Base-by-base conservation (phyloP, 1,140 invertebrate species). In the Platyscapa corneri region DNA sequence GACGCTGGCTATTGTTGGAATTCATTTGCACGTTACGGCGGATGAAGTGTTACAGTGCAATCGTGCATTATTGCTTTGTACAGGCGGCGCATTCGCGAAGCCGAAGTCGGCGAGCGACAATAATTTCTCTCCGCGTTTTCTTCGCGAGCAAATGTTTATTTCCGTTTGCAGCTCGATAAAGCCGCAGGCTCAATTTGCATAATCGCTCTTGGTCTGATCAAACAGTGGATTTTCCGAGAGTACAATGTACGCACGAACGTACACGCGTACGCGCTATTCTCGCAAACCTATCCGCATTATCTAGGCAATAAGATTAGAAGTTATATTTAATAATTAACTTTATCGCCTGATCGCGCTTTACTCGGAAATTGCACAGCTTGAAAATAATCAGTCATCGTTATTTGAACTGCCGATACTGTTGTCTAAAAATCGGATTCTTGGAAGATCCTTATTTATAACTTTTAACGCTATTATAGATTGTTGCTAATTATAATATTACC, bases 301-400 rank as follows among this genome's bases (percentile, higher is more conserved):
- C 18, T 72, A 39, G 32, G 34, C 34, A 72, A 12, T 27, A 12
- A 6, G 18, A 39, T 39, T 39, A 37, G 67, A 39, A 2, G 18
- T 39, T 72, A 20, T 72, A n/a, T 75, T 75, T 30, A 46, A 49
- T 46, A 75, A 75, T 49, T 49, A 75, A 75, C n/a, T 46, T 75
- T 75, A 75, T 75, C 74, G 16, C 49, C 49, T 49, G 46, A 75
- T 49, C 42, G 74, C 20, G n/a, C 49, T 46, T 20, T 75, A 75
- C 46, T 75, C 49, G 23, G 74, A 75, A 75, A 49, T 49, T 75
- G 39, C n/a, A 75, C 42, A 46, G 42, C 12, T 75, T 75, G 42
- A 75, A 75, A 75, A 75, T 30, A 75, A 75, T 75, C 74, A 49
- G 39, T 75, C n/a, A 46, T 75, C 42, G 46, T 75, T 49, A 30